Base-by-base conservation (phyloP, 2,888 invertebrate genomes). In the Pterostichus madidus region DNA sequence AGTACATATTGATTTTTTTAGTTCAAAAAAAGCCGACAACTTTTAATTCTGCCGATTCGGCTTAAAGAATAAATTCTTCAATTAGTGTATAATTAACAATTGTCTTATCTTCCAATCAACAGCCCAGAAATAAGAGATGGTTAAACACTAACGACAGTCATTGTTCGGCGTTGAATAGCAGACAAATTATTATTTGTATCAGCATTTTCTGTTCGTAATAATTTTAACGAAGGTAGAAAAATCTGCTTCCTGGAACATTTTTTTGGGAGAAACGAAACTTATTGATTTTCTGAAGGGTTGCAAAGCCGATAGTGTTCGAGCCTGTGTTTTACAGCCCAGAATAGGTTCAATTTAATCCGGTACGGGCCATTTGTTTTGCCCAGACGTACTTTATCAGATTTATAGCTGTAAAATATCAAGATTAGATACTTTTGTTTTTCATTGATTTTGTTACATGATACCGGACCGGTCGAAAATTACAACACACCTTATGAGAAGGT, bases 281-380 rank as follows among this genome's bases (percentile, higher is more conserved):
- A 80, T 80, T 80, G 80, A 80, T 80, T 80, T 80, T 80, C 44
- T 32, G 13, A 39, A 13, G 59, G 61, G 39, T 31, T 64, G 13
- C 44, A 39, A 49, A 15, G 64, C 80, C 46, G 68, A 80, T 80
- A 80, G 68, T 80, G 80, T 68, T 61, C 39, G 46, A 46, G 68
- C 17, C 39, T 80, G 80, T 80, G 80, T 73, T 80, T 80, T 80
- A 80, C 80, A 80, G 73, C 80, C 73, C 52, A 24, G 32, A 80
- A 68, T 80, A 71, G 80, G 73, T 73, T 44, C 80, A 52, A 80
- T 80, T 80, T 80, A 71, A 80, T 73, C 71, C 56, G 39, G 59
- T 52, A 73, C 75, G 61, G 75, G 61, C 46, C 59, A 75, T 81
- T 75, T 81, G 59, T 81, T 81, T 31, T 44, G 49, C 15, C 59